Evolutionary conservation across 1,140 invertebrate species (phyloP), one percentile per base, ranked within the genome.

Genomic region (Heliconius hewitsoni): DNA sequence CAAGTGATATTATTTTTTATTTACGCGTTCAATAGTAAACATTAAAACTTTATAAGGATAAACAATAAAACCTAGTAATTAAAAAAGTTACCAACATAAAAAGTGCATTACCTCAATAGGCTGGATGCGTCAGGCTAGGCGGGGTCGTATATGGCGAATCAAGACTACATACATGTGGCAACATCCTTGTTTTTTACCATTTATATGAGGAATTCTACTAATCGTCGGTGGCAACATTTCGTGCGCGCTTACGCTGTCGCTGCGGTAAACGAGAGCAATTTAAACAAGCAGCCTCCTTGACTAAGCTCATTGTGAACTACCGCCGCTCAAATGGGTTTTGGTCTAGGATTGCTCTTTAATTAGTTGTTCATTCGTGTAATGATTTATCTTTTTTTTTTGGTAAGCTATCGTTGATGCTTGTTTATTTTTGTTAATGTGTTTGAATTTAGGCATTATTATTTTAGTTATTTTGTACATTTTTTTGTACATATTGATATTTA

Each of bases 181-280:
- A 91, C 85, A 87, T 86, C 87, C 87, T 89, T 91, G 90, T 92
- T 94, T 94, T 94, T 94, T 91, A 87, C 72, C 86, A 84, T 91
- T 90, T 86, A 89, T 89, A 86, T 91, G 80, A 82, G 89, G 92
- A 93, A 94, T 94, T 90, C 90, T 87, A 85, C 91, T 94, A 94
- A 94, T 94, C 87, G 92, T 86, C 84, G 87, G 80, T 83, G 86
- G 90, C 87, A 89, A 91, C 92, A 93, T 94, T 92, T 89, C 81
- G 81, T 90, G 86, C 88, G 86, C 90, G 88, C 86, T 87, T 81
- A 83, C 81, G 84, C 86, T 84, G 87, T 87, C 89, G 86, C 86
- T 83, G 85, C 82, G 81, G 87, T 89, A 92, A 93, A 92, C 89
- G 89, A 90, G 89, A 88, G 89, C 91, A 92, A 92, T 92, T 93